Evolutionary conservation across 1,140 invertebrate genomes (phyloP), one percentile per base, ranked within the genome.

Genomic region (Luehdorfia chinensis): DNA sequence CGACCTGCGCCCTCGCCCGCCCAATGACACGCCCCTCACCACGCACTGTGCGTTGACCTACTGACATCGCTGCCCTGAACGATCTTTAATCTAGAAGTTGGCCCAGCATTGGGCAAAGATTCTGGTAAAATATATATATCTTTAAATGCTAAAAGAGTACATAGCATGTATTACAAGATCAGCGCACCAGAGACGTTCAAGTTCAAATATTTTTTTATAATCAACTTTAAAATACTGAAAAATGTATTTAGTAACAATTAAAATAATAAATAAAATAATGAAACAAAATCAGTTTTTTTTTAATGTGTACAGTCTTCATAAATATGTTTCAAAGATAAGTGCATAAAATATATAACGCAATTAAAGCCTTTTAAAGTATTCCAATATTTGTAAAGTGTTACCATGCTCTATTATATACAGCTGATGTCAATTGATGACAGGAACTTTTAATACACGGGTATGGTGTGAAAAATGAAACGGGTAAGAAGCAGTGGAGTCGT

Each of bases 1-100:
- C 61, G 60, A 62, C 62, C 59, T 65, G 59, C 53, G 23, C 55
- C 55, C 55, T 44, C 43, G 47, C 47, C 46, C 47, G 34, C 21
- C 43, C 55, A 39, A 39, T 32, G 55, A 49, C 68, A 62, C 73
- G 55, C 73, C 70, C 61, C 66, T 50, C 66, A 59, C 70, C 75
- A 77, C 79, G 76, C 79, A 79, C 76, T 77, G 75, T 80, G 77
- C 79, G 74, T 79, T 76, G 77, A 84, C 79, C 79, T 73, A 84
- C 74, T 84, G 75, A 80, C 78, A 80, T 72, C 66, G 65, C 57
- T 50, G 52, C 55, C 69, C 69, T 75, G 51, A 59, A 74, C 75
- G 76, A 84, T 84, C 73, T 84, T 80, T 80, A 75, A 83, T 78
- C 69, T 71, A 71, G 50, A 66, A 61, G 64, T 65, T 56, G 33